A percentile compares a stretch with the other conserved stretches of the same genome.
Evolutionary conservation across 2,113 vertebrate species (phyloP).

Genomic region (Heterochromis multidens): DNA sequence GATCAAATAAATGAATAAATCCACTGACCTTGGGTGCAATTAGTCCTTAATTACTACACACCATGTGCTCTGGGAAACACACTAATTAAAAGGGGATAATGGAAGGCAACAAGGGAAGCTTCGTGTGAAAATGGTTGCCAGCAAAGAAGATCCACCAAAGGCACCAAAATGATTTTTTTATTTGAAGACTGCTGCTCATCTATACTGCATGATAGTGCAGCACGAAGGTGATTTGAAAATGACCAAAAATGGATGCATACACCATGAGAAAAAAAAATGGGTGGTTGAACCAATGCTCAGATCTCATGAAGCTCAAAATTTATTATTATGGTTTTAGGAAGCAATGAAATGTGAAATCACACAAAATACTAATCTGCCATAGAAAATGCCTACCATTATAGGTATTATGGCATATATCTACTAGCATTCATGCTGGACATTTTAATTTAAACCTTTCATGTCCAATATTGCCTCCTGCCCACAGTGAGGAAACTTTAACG

Average conservation of each 20-base stretch:
- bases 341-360: constrained; percentile 53
- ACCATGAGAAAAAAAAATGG: not conserved
- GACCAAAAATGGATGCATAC: not conserved
- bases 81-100: constrained; percentile 50
- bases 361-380: constrained; percentile 9
- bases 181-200: not conserved
- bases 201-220: not conserved
- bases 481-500: constrained; percentile 45
- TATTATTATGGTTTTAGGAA: constrained; percentile 37
- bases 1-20: constrained; percentile 44
- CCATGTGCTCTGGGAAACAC: constrained; percentile 38
- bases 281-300: not conserved
- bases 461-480: constrained; percentile 28
- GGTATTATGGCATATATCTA: constrained; percentile 16
- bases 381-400: constrained; percentile 15
- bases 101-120: constrained; percentile 18
- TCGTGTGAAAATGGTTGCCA: constrained; percentile 28
- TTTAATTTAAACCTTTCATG: constrained; percentile 55
- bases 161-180: not conserved
- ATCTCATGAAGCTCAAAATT: not conserved
- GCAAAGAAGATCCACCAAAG: not conserved
- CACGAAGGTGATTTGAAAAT: not conserved
- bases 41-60: constrained; percentile 55
- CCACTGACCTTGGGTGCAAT: constrained; percentile 50
- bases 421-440: constrained; percentile 17